Conservation (phyloP, 2,113 vertebrate genomes). For the Amphilophus citrinellus region DNA sequence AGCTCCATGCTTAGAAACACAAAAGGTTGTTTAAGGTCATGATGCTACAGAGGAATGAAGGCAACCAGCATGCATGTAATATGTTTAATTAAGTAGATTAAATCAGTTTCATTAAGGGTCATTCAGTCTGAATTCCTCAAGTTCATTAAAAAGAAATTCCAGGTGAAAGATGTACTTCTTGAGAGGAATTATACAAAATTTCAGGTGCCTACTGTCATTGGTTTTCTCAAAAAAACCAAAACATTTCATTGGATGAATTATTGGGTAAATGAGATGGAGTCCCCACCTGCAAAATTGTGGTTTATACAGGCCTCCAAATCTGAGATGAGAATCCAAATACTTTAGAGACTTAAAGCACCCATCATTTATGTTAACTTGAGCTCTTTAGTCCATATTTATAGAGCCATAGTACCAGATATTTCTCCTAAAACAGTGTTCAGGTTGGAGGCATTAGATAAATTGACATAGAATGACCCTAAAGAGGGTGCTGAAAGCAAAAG, state of each 20-base stretch:
- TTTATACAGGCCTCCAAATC: neutral
- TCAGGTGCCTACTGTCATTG: no score
- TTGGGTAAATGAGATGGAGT: neutral
- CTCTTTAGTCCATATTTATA: neutral
- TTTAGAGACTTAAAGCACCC: neutral
- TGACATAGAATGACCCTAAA: neutral
- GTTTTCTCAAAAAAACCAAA: neutral
- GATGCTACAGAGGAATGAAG: neutral
- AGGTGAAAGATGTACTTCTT: neutral
- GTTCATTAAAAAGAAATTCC: neutral
- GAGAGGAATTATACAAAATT: neutral
- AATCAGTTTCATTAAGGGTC: neutral
- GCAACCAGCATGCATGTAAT: neutral
- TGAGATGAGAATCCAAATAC: neutral
- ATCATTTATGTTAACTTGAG: neutral
- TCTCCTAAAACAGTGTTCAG: neutral
- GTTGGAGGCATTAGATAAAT: neutral
- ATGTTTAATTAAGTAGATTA: neutral
- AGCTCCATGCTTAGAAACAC: constrained; percentile 25
- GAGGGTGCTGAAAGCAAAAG: neutral
- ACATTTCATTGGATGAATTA: neutral
- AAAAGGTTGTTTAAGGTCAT: constrained; percentile 20
- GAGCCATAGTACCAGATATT: no score
- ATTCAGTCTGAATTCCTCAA: neutral
- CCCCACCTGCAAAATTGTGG: neutral